Conservation (phyloP, 2,797 vertebrate genomes). For the Denticeps clupeoides region DNA sequence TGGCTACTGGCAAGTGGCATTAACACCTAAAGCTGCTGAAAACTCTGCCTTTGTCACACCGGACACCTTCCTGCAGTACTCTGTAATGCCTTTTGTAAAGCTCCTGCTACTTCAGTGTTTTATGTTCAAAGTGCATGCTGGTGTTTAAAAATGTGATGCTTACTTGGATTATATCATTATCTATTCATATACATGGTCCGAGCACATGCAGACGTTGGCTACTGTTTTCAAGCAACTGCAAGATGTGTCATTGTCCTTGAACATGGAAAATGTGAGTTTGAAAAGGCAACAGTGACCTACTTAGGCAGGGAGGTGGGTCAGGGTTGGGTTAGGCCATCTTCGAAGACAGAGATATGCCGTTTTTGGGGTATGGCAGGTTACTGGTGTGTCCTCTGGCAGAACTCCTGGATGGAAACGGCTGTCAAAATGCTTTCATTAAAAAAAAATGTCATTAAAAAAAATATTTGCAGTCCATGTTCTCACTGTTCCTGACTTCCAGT, state of each 20-base stretch:
- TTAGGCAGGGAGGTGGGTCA: not conserved
- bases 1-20: too few species aligned
- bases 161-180: too few species aligned
- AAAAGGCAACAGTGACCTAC: not conserved
- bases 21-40: too few species aligned
- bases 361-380: conserved; percentile 10
- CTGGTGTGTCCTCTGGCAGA: conserved; percentile 1
- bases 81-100: too few species aligned
- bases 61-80: too few species aligned
- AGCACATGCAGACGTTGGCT: too few species aligned
- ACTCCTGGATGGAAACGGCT: conserved; percentile 3
- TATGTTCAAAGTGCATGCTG: too few species aligned
- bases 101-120: too few species aligned
- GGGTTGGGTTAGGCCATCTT: not conserved
- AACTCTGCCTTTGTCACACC: too few species aligned
- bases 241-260: not conserved
- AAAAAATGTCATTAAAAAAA: not conserved
- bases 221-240: not conserved
- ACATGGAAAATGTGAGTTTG: conserved; percentile 14
- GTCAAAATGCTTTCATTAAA: not conserved
- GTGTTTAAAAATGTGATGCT: too few species aligned
- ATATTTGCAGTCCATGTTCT: not conserved
- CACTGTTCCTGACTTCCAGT: not conserved
- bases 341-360: not conserved
- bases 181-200: too few species aligned